These are phyloP conservation scores for Passer domesticus DNA, from an alignment of 2,113 vertebrate genomes.

Conservation along the genomic window DNA sequence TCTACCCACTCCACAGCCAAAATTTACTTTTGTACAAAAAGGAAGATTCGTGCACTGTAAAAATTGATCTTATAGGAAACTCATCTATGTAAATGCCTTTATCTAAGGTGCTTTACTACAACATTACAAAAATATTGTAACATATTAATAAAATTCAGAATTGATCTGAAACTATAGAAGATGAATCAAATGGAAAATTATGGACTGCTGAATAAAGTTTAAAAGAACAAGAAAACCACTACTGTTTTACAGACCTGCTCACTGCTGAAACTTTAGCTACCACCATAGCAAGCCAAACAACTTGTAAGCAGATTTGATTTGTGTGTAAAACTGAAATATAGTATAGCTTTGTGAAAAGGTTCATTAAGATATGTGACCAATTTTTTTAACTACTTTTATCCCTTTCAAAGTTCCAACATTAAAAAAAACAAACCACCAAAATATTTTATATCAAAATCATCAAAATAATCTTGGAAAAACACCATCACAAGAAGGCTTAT, in stretches of 20 bases:
- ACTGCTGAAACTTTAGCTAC: neutral
- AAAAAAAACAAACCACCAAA: neutral
- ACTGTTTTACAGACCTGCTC: neutral
- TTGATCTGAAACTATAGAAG: accelerated
- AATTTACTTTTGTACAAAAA: neutral
- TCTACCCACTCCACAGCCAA: neutral
- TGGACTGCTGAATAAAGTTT: neutral
- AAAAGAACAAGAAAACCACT: neutral
- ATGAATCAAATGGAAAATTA: neutral
- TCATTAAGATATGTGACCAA: neutral
- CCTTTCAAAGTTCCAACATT: neutral
- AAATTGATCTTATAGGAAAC: neutral
- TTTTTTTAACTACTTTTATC: neutral
- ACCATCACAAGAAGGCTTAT: neutral
- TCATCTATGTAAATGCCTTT: neutral
- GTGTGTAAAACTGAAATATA: neutral
- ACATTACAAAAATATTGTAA: neutral
- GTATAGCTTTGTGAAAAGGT: neutral
- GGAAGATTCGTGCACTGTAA: neutral
- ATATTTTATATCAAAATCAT: neutral
- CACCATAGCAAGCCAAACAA: neutral
- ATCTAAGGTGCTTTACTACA: neutral
- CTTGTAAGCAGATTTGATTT: neutral
- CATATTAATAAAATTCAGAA: neutral
- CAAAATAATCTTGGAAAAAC: neutral